Base-by-base conservation (phyloP, 2,797 vertebrate species). In the Hemibagrus guttatus region DNA sequence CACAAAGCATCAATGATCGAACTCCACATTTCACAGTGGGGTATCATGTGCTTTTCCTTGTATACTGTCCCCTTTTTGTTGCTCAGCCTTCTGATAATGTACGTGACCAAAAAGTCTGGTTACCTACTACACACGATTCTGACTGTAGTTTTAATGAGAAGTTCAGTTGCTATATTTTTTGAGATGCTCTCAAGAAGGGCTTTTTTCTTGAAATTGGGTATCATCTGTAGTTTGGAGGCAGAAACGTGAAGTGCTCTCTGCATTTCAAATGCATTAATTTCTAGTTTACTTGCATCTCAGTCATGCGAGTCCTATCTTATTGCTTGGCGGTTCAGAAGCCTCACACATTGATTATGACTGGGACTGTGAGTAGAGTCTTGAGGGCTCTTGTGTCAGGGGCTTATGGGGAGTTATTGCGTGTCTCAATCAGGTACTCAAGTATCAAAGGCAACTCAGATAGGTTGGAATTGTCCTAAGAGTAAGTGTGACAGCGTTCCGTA, bases 181-280 rank as follows among this genome's bases (percentile, higher is more conserved):
- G 78, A 80, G 23, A 63, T 42, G 23, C 46, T 61, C 21, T 63
- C 7, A 19, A 64, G 42, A 28, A 64, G 42, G 46, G 17, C 16
- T 64, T 28, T 81, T 81, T 66, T 28, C 42, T 66, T 89, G 81
- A 88, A 91, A 91, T 87, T 90, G 59, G 86, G 91, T 39, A 88
- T 91, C 85, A 69, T 92, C 85, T 90, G 79, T 58, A 23, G 85
- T 46, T 86, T 81, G 59, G 21, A 71, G 78, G 85, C 28, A 6
- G 8, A 35, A 63, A 68, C 13, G 0, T 85, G 84, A 59, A 84
- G 39, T 39, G 54, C 58, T 80, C 66, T 84, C 83, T 68, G 79
- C 86, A 83, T 86, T 89, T 80, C 66, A 83, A 87, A 89, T 87
- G 69, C 84, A 64, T 85, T 69, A n/a, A 83, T 86, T 86, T 88